Conservation (phyloP, 2,888 invertebrate genomes). For the Sympetrum striolatum region DNA sequence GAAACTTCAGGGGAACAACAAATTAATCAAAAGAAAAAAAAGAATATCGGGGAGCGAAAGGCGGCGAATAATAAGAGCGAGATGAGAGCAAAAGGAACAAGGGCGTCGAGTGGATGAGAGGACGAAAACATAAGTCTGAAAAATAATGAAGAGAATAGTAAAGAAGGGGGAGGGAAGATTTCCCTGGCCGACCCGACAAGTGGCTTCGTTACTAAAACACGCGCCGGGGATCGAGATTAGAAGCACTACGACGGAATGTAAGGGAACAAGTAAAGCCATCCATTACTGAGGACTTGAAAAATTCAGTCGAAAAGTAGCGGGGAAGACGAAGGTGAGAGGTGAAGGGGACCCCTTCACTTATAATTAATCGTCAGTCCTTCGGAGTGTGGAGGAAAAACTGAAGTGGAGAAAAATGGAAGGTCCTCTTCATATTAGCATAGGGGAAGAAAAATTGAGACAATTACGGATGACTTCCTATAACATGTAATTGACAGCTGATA, state of each 20-base stretch:
- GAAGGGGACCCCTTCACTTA: neutral
- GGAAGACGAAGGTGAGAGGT: neutral
- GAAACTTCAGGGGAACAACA: no score
- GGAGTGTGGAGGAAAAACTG: neutral
- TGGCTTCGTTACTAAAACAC: slow-evolving; percentile 44
- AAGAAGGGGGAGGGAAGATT: neutral
- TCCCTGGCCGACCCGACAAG: slow-evolving; percentile 42
- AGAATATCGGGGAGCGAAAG: neutral
- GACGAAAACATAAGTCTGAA: neutral
- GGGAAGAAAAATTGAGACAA: no score
- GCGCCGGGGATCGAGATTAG: slow-evolving; percentile 34
- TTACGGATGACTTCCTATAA: no score
- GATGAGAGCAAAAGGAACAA: neutral
- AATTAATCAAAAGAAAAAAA: no score
- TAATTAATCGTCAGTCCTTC: neutral
- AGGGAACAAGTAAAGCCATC: slow-evolving; percentile 41
- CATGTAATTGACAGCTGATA: no score
- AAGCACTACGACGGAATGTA: slow-evolving; percentile 24
- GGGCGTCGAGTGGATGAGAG: neutral
- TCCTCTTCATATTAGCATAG: no score
- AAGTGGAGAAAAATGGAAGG: neutral
- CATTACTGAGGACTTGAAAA: slow-evolving; percentile 25
- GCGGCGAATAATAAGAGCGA: neutral
- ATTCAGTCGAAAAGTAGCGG: neutral
- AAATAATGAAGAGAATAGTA: neutral